Base-by-base conservation (phyloP, 1,140 invertebrate genomes). In the Papilio glaucus region DNA sequence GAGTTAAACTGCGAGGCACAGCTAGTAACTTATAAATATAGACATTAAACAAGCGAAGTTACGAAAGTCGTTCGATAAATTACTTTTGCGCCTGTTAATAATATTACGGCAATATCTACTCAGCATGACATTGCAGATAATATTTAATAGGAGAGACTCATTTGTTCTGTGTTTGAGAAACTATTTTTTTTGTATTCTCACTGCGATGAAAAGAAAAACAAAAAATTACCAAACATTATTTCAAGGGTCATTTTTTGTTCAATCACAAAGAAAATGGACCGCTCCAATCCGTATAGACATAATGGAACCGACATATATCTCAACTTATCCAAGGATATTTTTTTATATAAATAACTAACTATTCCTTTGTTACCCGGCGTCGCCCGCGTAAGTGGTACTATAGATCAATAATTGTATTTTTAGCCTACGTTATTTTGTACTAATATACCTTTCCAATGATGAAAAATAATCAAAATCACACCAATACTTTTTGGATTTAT, bases 211-310 rank as follows among this genome's bases (percentile, higher is more conserved):
- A 57, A 57, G 49, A 12, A 57, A 57, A 57, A 57, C 45, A 53
- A 53, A 21, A n/a, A 21, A 53, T 53, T 21, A 53, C 21, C 49
- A 57, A 57, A 26, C 21, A 57, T 57, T 57, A 57, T 26, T 12
- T 57, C 24, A 57, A 57, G 21, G 49, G 49, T 57, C 49, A 57
- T 57, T 57, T 57, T 57, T 57, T 57, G 49, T 57, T 26, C 21
- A 53, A 53, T 53, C 45, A 24, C 45, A 53, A 53, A 53, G 45
- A 53, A 24, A 53, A 53, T 18, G 45, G 45, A 53, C 45, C 18
- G 18, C 18, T 3, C 18, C 9, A 9, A 24, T 24, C 21, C 15
- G 15, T 21, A 9, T 13, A 57, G 21, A 57, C 10, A 57, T 57
- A 57, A 26, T 24, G 21, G 49, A 12, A 26, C 24, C 49, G 49